phyloP scores from a whole-genome alignment of 2,113 vertebrate genomes.

The Alosa alosa region DNA sequence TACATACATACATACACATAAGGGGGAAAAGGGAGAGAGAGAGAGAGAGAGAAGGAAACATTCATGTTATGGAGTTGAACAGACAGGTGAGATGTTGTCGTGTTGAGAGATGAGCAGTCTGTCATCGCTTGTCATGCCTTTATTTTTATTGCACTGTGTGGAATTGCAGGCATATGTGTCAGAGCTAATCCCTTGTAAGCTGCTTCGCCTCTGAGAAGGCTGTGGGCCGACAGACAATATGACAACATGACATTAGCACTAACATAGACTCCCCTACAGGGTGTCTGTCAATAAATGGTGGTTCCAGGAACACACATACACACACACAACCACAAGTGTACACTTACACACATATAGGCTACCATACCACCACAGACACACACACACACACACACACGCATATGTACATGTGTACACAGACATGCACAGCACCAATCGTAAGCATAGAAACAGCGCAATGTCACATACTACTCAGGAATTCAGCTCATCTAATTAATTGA shows the following conservation, averaged over 20 bases:
- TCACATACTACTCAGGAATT: not conserved
- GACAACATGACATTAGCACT: conserved; percentile 13
- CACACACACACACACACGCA: not conserved
- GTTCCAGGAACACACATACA: not conserved
- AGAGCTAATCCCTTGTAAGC: conserved; percentile 16
- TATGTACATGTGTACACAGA: not conserved
- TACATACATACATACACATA: not conserved
- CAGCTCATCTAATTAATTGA: not conserved
- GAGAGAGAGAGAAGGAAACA: not conserved
- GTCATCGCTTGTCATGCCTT: conserved; percentile 24
- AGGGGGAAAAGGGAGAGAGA: not conserved
- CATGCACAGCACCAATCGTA: not conserved
- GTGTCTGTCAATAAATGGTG: not conserved
- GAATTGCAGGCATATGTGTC: conserved; percentile 20
- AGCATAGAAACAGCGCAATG: not conserved
- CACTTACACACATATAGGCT: not conserved
- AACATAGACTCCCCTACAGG: not conserved
- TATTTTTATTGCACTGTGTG: conserved; percentile 14
- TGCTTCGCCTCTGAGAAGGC: not conserved
- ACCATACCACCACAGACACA: not conserved
- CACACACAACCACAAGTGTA: not conserved
- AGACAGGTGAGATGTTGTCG: conserved; percentile 26
- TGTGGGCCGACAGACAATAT: not conserved
- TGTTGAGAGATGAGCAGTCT: conserved; percentile 1
- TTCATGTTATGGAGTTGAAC: conserved; percentile 15